Conservation (phyloP, 92 coral and sea anemone genomes). For the Virgularia gustaviana region DNA sequence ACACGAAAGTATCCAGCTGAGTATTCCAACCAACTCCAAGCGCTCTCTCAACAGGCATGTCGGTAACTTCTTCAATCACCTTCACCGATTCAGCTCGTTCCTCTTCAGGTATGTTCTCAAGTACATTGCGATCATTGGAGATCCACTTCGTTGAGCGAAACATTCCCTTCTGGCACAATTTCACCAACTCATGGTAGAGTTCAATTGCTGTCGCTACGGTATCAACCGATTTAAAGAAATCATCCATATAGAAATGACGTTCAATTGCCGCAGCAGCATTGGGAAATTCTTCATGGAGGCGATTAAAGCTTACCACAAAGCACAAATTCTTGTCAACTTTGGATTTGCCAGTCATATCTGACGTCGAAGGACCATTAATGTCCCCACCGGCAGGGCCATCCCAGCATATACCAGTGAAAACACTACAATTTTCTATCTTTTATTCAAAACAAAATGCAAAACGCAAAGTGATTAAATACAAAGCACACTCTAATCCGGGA, state of each 20-base stretch:
- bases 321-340: too few relatives aligned
- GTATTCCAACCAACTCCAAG: constrained; percentile 39
- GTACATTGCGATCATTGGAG: constrained; percentile 22
- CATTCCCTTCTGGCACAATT: constrained; percentile 10
- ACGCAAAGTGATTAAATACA: too few relatives aligned
- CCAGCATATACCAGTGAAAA: too few relatives aligned
- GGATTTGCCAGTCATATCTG: too few relatives aligned
- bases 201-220: constrained; percentile 9
- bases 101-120: constrained; percentile 12
- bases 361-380: too few relatives aligned
- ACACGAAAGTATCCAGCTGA: constrained; percentile 2
- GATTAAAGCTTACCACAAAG: too few relatives aligned
- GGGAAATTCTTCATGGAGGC: too few relatives aligned
- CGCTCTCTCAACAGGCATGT: constrained; percentile 34
- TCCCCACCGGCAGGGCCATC: too few relatives aligned
- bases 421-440: too few relatives aligned
- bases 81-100: constrained; percentile 38
- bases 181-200: too few relatives aligned
- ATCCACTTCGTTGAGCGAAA: constrained; percentile 47
- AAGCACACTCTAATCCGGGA: too few relatives aligned
- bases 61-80: constrained; percentile 3
- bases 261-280: constrained; percentile 29
- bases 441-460: too few relatives aligned
- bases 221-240: constrained; percentile 19
- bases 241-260: constrained; percentile 31